Conservation (phyloP, 1,140 invertebrate genomes). For the Aphaenogaster ashmeadi region DNA sequence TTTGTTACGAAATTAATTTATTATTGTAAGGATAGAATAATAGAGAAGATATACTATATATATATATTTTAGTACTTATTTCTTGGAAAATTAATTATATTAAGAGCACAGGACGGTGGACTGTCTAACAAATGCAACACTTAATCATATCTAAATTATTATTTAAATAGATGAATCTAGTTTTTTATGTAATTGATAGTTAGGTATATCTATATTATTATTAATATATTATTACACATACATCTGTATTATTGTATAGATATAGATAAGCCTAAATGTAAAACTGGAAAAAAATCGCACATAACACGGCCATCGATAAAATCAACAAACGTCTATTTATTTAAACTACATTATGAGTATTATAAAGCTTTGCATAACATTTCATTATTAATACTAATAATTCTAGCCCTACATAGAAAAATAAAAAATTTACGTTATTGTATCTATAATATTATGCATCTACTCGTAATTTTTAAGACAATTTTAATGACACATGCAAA, state of each 20-base stretch:
- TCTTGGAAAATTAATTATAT: neutral
- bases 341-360: neutral
- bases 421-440: neutral
- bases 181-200: neutral
- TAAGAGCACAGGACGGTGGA: neutral
- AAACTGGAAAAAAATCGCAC: neutral
- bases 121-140: neutral
- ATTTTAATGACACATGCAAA: neutral
- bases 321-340: neutral
- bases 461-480: neutral
- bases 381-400: neutral
- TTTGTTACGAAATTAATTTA: slow-evolving; percentile 4
- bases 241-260: neutral
- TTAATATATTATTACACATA: neutral
- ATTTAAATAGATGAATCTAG: neutral
- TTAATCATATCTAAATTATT: neutral
- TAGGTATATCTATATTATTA: neutral
- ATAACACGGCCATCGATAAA: neutral
- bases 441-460: neutral
- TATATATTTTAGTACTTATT: neutral
- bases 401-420: neutral
- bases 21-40: neutral
- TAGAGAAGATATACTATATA: neutral
- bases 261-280: neutral
- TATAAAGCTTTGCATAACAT: neutral